phyloP scores from a whole-genome alignment of 2,797 vertebrate species.

The Rousettus madagascariensis region DNA sequence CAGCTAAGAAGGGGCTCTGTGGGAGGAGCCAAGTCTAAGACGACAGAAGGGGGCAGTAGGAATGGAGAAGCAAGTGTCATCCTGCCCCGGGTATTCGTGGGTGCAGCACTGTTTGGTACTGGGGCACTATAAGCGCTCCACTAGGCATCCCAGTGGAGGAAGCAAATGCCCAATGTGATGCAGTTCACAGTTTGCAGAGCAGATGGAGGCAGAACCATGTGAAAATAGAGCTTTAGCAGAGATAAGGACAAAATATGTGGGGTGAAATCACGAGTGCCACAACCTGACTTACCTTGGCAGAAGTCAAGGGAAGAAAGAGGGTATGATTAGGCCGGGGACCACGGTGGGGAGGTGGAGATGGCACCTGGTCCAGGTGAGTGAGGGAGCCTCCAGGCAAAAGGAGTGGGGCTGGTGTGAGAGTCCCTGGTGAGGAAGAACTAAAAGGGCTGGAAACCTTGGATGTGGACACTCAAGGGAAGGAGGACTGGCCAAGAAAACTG shows the following conservation, averaged over 20 bases:
- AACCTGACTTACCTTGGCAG: neutral
- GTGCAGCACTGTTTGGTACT: neutral
- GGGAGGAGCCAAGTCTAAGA: neutral
- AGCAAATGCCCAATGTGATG: neutral
- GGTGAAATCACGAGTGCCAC: too few species aligned
- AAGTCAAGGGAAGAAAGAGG: neutral
- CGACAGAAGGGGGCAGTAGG: neutral
- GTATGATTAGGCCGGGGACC: neutral
- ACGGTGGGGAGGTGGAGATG: too few species aligned
- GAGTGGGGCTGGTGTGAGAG: neutral
- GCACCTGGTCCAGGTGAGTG: accelerated
- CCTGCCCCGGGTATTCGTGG: neutral
- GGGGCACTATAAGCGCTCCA: neutral
- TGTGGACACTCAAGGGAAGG: neutral
- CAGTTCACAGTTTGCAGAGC: neutral
- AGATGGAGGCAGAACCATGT: neutral
- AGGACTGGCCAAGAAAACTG: neutral
- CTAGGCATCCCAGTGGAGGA: neutral
- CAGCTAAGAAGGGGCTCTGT: neutral
- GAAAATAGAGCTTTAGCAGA: neutral
- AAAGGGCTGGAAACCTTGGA: neutral
- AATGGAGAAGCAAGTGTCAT: neutral
- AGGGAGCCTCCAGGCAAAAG: neutral
- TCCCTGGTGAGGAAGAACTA: neutral
- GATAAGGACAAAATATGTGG: neutral